Evolutionary conservation across 2,113 vertebrate species (phyloP).

Genomic region (Cricetomys ansorgei): DNA sequence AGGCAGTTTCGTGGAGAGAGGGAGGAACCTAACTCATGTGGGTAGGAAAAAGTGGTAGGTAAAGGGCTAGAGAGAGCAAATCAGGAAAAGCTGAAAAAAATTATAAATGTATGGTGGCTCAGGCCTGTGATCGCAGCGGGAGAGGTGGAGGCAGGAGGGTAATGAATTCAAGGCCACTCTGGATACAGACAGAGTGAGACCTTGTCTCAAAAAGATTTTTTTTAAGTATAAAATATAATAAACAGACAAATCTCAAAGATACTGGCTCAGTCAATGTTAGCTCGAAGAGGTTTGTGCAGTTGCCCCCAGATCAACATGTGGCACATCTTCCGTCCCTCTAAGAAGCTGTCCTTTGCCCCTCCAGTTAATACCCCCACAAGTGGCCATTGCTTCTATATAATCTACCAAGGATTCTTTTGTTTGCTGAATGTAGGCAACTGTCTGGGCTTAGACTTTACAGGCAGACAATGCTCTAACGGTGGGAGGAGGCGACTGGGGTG

Average conservation of each 20-base stretch:
- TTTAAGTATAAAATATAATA: not conserved
- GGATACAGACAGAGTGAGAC: not conserved
- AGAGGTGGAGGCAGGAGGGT: too few relatives aligned
- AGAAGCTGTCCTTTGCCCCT: not conserved
- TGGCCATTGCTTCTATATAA: conserved; percentile 33
- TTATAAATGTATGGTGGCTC: too few relatives aligned
- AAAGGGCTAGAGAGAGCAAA: not conserved
- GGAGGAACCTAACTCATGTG: not conserved
- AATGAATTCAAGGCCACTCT: not conserved
- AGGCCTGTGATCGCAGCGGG: not conserved
- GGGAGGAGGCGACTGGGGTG: not conserved
- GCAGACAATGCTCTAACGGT: not conserved
- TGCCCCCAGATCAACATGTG: not conserved
- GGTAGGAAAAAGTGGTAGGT: not conserved
- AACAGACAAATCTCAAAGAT: conserved; percentile 20
- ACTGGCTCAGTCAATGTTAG: conserved; percentile 1
- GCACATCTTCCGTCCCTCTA: not conserved
- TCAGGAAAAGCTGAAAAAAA: not conserved
- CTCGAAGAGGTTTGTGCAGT: not conserved
- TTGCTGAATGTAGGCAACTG: not conserved
- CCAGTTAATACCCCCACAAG: not conserved
- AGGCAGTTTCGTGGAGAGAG: not conserved
- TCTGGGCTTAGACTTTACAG: not conserved
- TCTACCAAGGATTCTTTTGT: not conserved
- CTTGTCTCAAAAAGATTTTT: not conserved